phyloP scores from a whole-genome alignment of 1,140 invertebrate species.

The Nylanderia fulva region DNA sequence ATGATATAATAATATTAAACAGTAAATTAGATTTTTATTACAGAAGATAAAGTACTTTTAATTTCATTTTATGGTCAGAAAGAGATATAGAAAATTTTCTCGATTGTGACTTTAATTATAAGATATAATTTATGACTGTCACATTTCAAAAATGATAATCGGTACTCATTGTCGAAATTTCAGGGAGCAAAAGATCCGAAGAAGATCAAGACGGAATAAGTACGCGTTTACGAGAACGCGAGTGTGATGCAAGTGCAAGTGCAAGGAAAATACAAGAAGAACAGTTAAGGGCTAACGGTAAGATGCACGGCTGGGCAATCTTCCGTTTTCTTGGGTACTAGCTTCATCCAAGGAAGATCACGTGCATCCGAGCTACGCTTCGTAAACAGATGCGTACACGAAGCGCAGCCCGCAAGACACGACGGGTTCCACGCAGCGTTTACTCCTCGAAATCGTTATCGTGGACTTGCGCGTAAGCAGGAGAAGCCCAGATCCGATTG shows the following conservation, averaged over 20 bases:
- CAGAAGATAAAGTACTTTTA: background rate
- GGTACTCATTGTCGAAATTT: background rate
- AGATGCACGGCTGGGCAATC: conserved; percentile 17
- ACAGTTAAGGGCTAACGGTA: conserved; percentile 42
- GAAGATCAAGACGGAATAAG: background rate
- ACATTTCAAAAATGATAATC: background rate
- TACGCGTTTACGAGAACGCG: background rate
- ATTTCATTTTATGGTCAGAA: background rate
- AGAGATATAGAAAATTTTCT: background rate
- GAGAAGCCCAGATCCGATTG: background rate
- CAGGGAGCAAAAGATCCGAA: background rate
- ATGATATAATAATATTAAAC: no score
- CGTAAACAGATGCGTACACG: conserved; percentile 18
- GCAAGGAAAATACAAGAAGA: background rate
- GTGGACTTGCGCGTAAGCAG: background rate
- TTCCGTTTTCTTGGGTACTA: conserved; percentile 31
- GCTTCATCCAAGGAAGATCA: background rate
- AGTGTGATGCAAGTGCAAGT: background rate
- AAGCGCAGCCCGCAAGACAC: background rate
- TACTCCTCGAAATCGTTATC: conserved; percentile 3
- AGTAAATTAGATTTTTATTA: no score
- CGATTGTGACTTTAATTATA: background rate
- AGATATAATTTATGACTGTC: background rate
- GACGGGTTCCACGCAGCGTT: no score
- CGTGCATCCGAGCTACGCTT: background rate